Evolutionary conservation across 1,140 invertebrate genomes (phyloP).

Genomic region (Trichonephila inaurata): DNA sequence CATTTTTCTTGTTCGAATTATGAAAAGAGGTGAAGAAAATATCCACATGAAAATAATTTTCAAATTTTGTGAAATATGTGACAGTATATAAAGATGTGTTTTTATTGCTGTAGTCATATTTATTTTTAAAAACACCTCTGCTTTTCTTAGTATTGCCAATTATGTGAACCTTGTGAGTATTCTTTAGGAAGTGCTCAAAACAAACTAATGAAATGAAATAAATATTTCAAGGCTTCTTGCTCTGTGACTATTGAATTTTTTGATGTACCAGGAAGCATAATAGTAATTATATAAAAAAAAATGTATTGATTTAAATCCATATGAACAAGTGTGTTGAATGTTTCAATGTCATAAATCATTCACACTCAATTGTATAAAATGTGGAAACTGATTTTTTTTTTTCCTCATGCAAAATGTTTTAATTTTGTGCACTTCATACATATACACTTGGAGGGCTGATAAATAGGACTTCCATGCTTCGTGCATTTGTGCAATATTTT

Average conservation of each 20-base stretch:
- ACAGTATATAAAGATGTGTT: slow-evolving; percentile 10
- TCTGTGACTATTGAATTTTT: slow-evolving; percentile 10
- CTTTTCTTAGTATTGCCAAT: slow-evolving; percentile 9
- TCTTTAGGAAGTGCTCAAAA: slow-evolving; percentile 56
- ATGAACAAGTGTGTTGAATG: slow-evolving; percentile 44
- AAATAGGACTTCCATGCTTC: slow-evolving; percentile 72
- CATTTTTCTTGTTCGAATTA: no score
- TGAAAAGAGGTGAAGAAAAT: no score
- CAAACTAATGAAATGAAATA: background rate
- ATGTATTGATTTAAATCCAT: slow-evolving; percentile 25
- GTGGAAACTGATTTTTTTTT: background rate
- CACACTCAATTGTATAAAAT: slow-evolving; percentile 2
- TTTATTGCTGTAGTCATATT: slow-evolving; percentile 46
- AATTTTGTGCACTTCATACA: slow-evolving; percentile 71
- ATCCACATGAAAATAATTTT: background rate
- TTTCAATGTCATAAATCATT: slow-evolving; percentile 31
- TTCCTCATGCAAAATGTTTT: slow-evolving; percentile 6
- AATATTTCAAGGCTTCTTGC: slow-evolving; percentile 13
- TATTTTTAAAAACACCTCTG: slow-evolving; percentile 39
- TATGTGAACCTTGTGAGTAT: slow-evolving; percentile 32
- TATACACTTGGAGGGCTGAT: slow-evolving; percentile 55
- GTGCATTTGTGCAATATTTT: slow-evolving; percentile 67
- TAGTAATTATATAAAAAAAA: background rate
- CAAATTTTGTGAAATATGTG: slow-evolving; percentile 3
- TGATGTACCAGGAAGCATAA: slow-evolving; percentile 37